Evolutionary conservation across 2,113 vertebrate genomes (phyloP).

Genomic region (Plestiodon gilberti): DNA sequence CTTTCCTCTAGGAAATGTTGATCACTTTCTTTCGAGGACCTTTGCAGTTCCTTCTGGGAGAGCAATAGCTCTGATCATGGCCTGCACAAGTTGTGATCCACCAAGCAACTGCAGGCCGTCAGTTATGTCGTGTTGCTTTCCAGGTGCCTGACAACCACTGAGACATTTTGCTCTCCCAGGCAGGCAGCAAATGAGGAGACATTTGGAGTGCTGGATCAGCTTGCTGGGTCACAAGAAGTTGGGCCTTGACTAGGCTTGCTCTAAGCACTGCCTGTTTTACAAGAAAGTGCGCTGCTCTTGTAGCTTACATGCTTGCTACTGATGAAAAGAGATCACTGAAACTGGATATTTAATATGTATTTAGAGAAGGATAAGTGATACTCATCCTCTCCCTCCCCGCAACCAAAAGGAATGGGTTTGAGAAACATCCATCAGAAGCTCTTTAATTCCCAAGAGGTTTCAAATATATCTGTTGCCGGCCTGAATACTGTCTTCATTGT

Average conservation of each 20-base stretch:
- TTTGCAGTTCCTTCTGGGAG: no score
- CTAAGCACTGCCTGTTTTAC: background rate
- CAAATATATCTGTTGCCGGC: constrained; percentile 39
- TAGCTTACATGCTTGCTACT: background rate
- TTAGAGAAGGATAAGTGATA: background rate
- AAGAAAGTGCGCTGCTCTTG: background rate
- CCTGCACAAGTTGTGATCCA: background rate
- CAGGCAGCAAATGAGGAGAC: background rate
- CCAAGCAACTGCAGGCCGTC: background rate
- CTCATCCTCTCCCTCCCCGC: background rate
- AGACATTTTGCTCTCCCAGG: background rate
- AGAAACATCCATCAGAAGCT: constrained; percentile 26
- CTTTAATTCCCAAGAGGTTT: constrained; percentile 33
- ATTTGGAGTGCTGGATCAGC: no score
- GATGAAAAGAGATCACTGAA: constrained; percentile 2
- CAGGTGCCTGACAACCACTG: background rate
- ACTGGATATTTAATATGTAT: background rate
- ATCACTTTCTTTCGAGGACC: no score
- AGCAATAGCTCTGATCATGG: background rate
- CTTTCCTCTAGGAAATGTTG: no score
- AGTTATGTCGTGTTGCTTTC: no score
- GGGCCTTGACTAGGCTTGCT: background rate
- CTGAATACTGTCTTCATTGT: constrained; percentile 30
- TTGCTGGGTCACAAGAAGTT: fast-evolving
- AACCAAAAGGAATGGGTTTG: background rate